Base-by-base conservation (phyloP, 2,113 vertebrate species). In the Peromyscus californicus region DNA sequence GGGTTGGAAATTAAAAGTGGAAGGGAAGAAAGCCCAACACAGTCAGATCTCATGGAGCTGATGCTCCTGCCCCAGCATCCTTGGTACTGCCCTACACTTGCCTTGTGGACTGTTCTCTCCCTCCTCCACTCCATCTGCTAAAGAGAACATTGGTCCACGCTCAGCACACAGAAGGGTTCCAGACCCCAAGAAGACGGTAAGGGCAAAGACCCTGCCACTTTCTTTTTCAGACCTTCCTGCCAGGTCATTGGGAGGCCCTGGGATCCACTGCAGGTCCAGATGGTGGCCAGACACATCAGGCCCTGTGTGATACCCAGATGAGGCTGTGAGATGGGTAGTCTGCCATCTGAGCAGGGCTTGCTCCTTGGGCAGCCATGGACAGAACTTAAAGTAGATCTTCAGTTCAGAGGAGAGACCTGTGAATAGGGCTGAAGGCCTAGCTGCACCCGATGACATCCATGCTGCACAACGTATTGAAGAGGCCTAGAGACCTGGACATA, bases 381-480 rank as follows among this genome's bases (percentile, higher is more conserved):
- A 1, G 33, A 39, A 91, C 7, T 36, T 9, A 5, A 24, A 29
- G 3, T 79, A 24, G 42, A 90, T 54, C 80, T 51, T 69, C 89
- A 33, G 36, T 85, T 17, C 48, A 78, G 67, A 61, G 31, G n/a
- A 51, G 48, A 29, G 42, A 95, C 42, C 29, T 12, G 5, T 42
- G 70, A 39, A 65, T 29, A 48, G 39, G 24, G 16, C 57, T 12
- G 26, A 63, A 95, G 65, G 51, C 24, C 42, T 86, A 75, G 90
- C 12, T 21, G 76, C 24, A 83, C 48, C 45, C 16, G 1, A 31
- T 57, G 86, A 42, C 9, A 59, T n/a, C 13, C 13, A 69, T 3
- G 78, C 7, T 17, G 3, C 6, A 15, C 3, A 9, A n/a, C 17
- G 24, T 31, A 9, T 2, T 1, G 67, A 1, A 16, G 54, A 48